Evolutionary conservation across 2,888 invertebrate species (phyloP), one percentile per base, ranked within the genome.

Genomic region (Ferrisia virgata): DNA sequence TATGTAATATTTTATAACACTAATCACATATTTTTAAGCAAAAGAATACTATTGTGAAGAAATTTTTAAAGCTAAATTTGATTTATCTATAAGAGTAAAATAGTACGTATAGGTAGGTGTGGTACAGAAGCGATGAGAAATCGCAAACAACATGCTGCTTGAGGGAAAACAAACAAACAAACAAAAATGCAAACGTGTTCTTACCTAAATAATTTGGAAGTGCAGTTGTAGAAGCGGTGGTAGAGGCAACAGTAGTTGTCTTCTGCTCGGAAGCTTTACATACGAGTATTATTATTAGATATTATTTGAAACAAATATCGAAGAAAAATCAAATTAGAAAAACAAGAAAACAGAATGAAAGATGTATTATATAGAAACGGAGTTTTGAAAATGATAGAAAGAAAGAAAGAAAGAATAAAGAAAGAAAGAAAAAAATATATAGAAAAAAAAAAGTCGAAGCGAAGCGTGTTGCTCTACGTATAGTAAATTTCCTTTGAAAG

Each of bases 211-310:
- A 83, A 39, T 83, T 83, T 83, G 83, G 83, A 83, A 40, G 84
- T 84, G 84, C 84, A 79, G 84, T 84, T 79, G 84, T 84, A 79
- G 84, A 84, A 84, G 84, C 84, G 79, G 79, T 84, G 84, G 84
- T 84, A 84, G 84, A 79, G 69, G 84, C 79, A 79, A 79, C 79
- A 79, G 84, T 84, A 58, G 84, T 84, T 80, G 84, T 84, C 84
- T 79, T 84, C 84, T 79, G 84, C 64, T 84, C 84, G 39, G 84
- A 84, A 84, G 69, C 84, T 84, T 76, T 83, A 43, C 40, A 25
- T 43, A 83, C 13, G 47, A 82, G 64, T 82, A 22, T 33, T 82
- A 58, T 82, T 80, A 80, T n/a, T n/a, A n/a, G n/a, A n/a, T n/a
- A n/a, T 80, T 47, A 31, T 47, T 80, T 43, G 76, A 83, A 76